A percentile compares a stretch with the other conserved stretches of the same genome.
These are phyloP conservation scores for Alligator mississippiensis DNA, from an alignment of 2,113 vertebrate genomes.

Conservation along the genomic window DNA sequence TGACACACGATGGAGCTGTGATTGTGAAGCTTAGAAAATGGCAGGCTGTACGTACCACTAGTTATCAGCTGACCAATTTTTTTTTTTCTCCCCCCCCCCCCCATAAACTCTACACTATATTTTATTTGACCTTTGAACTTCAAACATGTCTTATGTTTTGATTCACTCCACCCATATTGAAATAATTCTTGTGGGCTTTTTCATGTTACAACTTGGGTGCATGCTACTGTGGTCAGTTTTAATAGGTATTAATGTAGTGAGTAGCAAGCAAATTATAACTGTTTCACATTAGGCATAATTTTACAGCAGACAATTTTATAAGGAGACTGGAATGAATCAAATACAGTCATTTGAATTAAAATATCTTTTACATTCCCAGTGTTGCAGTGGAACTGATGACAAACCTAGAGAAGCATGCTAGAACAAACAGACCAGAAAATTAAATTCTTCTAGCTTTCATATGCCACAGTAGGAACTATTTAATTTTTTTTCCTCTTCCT, in stretches of 20 bases:
- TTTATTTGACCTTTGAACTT: slow-evolving; percentile 14
- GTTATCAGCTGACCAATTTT: slow-evolving; percentile 1
- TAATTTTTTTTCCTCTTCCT: background rate
- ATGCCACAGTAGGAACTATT: slow-evolving; percentile 40
- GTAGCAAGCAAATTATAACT: slow-evolving; percentile 65
- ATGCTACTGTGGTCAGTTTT: slow-evolving; percentile 32
- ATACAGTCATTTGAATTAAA: slow-evolving; percentile 69
- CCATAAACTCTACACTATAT: background rate
- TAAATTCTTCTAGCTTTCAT: slow-evolving; percentile 65
- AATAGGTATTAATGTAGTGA: slow-evolving; percentile 65
- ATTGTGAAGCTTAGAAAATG: slow-evolving; percentile 19
- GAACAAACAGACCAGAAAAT: slow-evolving; percentile 73
- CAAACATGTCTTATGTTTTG: slow-evolving; percentile 11
- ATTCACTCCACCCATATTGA: slow-evolving; percentile 19
- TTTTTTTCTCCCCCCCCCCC: background rate
- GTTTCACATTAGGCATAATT: slow-evolving; percentile 64
- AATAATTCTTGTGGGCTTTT: slow-evolving; percentile 45
- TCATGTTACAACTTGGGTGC: slow-evolving; percentile 30
- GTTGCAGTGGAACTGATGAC: slow-evolving; percentile 64
- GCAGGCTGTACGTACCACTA: background rate
- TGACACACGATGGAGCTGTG: background rate
- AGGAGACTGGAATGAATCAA: slow-evolving; percentile 67
- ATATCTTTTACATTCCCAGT: slow-evolving; percentile 67
- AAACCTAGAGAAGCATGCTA: slow-evolving; percentile 63
- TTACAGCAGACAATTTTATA: slow-evolving; percentile 71